A percentile compares a stretch with the other conserved stretches of the same genome.
Conservation (phyloP, 2,888 invertebrate genomes). For the Diarsia rubi region DNA sequence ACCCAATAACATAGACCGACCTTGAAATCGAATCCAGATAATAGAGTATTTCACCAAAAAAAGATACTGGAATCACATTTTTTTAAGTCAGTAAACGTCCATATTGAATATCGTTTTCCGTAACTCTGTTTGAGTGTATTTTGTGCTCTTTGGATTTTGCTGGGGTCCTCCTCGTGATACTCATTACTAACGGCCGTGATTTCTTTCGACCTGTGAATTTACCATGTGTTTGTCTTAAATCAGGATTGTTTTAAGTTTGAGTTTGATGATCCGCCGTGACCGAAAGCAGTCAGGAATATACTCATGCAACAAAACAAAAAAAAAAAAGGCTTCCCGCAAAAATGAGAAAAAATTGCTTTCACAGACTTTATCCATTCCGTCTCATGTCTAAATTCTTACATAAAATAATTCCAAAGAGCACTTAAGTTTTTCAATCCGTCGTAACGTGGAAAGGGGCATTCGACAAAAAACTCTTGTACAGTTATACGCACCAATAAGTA, state of each 20-base stretch:
- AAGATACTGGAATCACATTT: too few species aligned
- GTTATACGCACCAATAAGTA: background rate
- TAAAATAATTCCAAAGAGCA: conserved; percentile 49
- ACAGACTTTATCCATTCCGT: conserved; percentile 11
- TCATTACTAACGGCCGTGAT: background rate
- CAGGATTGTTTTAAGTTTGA: too few species aligned
- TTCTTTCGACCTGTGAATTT: too few species aligned
- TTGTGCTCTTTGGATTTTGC: background rate
- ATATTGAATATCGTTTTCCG: background rate
- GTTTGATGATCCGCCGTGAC: too few species aligned
- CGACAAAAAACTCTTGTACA: conserved; percentile 39
- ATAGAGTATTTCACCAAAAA: too few species aligned
- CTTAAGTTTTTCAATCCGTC: conserved; percentile 55
- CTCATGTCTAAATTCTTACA: conserved; percentile 13
- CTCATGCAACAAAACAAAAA: background rate
- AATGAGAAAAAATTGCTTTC: background rate
- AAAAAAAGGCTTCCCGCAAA: background rate
- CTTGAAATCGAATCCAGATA: too few species aligned
- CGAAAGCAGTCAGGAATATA: too few species aligned
- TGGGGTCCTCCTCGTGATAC: background rate
- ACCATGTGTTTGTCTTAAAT: too few species aligned
- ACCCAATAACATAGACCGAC: too few species aligned
- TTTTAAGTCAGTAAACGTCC: too few species aligned
- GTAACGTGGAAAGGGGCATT: conserved; percentile 51
- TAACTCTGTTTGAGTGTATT: background rate